Conservation (phyloP, 2,113 vertebrate species). For the Labeo catla region DNA sequence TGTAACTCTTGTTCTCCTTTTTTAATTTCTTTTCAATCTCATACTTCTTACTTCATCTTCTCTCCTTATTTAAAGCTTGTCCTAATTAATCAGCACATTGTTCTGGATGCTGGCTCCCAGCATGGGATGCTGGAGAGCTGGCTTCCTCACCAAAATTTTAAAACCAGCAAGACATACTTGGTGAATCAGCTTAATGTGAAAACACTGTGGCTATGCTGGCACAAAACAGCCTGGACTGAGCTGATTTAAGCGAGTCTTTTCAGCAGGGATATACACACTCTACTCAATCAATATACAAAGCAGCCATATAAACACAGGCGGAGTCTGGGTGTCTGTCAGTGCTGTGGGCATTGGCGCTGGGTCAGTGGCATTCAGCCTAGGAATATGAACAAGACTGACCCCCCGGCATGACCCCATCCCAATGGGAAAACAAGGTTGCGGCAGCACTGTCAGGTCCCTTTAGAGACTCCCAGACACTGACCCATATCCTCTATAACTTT, state of each 20-base stretch:
- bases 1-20: too few relatives aligned
- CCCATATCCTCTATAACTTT: background rate
- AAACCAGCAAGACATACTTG: background rate
- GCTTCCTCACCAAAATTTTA: background rate
- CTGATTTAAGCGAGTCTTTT: background rate
- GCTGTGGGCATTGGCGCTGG: constrained; percentile 32
- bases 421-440: constrained; percentile 21
- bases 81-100: too few relatives aligned
- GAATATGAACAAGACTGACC: constrained; percentile 32
- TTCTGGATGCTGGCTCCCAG: background rate
- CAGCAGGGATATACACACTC: constrained; percentile 22
- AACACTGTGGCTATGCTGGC: background rate
- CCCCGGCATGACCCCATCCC: constrained; percentile 10
- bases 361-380: constrained; percentile 15
- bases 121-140: background rate
- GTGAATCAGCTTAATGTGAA: background rate
- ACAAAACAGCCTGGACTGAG: background rate
- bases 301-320: constrained; percentile 36
- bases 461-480: constrained; percentile 5
- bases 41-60: too few relatives aligned
- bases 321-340: constrained; percentile 27
- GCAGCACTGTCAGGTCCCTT: constrained; percentile 4
- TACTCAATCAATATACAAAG: constrained; percentile 10
- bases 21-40: too few relatives aligned
- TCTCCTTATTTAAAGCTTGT: too few relatives aligned